Conservation (phyloP, 2,888 invertebrate genomes). For the Pollenia griseotomentosa region DNA sequence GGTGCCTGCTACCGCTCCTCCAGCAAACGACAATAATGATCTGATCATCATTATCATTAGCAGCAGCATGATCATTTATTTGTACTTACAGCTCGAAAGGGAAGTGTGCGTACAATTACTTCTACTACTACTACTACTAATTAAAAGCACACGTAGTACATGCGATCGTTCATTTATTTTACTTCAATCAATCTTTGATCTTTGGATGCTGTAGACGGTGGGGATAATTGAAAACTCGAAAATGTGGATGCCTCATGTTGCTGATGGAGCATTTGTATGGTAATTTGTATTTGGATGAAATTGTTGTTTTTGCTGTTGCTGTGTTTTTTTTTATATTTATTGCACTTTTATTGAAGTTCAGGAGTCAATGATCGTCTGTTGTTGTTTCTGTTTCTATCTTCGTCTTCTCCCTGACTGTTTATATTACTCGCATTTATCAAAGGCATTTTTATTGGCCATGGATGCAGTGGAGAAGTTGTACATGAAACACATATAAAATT, state of each 20-base stretch:
- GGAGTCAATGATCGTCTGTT: slow-evolving; percentile 74
- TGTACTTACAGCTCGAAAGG: slow-evolving; percentile 55
- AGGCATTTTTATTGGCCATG: slow-evolving; percentile 44
- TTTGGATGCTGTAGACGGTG: slow-evolving; percentile 43
- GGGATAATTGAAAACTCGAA: slow-evolving; percentile 7
- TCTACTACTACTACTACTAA: slow-evolving; percentile 50
- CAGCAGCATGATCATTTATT: slow-evolving; percentile 58
- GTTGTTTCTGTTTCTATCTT: slow-evolving; percentile 30
- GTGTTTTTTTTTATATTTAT: slow-evolving; percentile 58
- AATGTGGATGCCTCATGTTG: slow-evolving; percentile 60
- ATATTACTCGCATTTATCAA: slow-evolving; percentile 56
- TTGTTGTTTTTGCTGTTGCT: slow-evolving; percentile 11
- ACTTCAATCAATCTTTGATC: slow-evolving; percentile 68
- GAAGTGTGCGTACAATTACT: slow-evolving; percentile 46
- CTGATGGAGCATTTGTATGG: slow-evolving; percentile 68
- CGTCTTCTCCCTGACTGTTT: slow-evolving; percentile 20
- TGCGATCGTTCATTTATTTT: slow-evolving; percentile 58
- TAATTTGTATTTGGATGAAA: slow-evolving; percentile 62
- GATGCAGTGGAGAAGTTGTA: slow-evolving; percentile 12
- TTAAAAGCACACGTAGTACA: slow-evolving; percentile 63
- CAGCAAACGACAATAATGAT: slow-evolving; percentile 51
- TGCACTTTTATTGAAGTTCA: slow-evolving; percentile 74
- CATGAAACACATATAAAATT: slow-evolving; percentile 58
- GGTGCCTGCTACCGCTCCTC: slow-evolving; percentile 24
- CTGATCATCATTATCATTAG: slow-evolving; percentile 32